Percentiles rank a stretch among this genome's conserved stretches.
These are phyloP conservation scores for Chaetops frenatus DNA, from an alignment of 2,113 vertebrate genomes.

Conservation along the genomic window DNA sequence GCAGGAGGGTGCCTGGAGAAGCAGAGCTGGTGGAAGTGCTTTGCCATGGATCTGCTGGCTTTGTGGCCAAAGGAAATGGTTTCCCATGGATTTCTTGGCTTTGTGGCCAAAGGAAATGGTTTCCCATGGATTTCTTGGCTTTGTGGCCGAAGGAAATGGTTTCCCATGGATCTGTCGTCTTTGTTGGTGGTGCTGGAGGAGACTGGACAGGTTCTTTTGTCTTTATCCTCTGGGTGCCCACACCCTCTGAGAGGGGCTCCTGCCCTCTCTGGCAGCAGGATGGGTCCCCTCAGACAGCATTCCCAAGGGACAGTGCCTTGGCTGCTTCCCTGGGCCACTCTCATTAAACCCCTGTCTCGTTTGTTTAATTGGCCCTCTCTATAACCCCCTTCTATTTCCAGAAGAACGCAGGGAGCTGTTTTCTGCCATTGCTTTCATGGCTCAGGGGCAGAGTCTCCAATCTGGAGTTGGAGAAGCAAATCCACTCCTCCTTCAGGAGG, in stretches of 20 bases:
- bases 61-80: not conserved
- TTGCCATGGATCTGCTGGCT: not conserved
- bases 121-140: not conserved
- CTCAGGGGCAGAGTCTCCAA: not conserved
- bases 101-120: not conserved
- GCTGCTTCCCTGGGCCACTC: not conserved
- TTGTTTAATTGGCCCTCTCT: not conserved
- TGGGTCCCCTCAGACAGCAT: fast-evolving
- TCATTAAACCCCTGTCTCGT: not conserved
- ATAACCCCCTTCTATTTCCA: not conserved
- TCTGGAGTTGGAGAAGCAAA: not conserved
- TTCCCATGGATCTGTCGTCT: not conserved
- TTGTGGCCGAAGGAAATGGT: not conserved
- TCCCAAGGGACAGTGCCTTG: not conserved
- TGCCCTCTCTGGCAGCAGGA: fast-evolving
- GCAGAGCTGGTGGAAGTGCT: not conserved
- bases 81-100: not conserved
- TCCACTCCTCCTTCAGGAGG: not conserved
- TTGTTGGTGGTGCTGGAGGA: not conserved
- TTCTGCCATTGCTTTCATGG: not conserved
- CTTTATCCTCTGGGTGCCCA: not conserved
- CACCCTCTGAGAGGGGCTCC: not conserved
- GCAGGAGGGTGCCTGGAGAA: not conserved
- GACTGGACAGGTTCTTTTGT: not conserved
- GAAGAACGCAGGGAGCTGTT: not conserved